These are phyloP conservation scores for Loriculus beryllinus DNA, from an alignment of 2,797 vertebrate genomes.

Conservation along the genomic window DNA sequence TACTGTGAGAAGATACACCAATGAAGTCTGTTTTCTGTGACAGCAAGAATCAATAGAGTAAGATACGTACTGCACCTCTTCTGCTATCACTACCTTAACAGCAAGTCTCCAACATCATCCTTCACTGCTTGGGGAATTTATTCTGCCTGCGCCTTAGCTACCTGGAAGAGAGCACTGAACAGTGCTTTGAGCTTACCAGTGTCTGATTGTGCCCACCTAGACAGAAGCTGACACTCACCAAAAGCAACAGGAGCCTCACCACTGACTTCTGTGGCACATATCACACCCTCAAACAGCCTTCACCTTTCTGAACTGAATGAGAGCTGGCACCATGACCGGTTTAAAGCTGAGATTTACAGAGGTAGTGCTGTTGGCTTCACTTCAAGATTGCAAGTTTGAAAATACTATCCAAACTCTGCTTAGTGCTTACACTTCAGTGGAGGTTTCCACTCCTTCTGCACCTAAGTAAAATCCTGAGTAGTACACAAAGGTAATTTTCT, in stretches of 20 bases:
- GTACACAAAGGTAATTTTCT: neutral
- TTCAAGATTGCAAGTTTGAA: neutral
- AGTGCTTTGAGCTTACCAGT: rapidly evolving
- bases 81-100: neutral
- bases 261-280: rapidly evolving
- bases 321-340: neutral
- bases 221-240: neutral
- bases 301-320: rapidly evolving
- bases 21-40: neutral
- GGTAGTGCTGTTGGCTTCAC: neutral
- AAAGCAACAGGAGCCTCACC: neutral
- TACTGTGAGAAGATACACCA: neutral
- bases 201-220: neutral
- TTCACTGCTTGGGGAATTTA: neutral
- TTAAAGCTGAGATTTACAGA: neutral
- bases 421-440: neutral
- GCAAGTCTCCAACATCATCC: neutral
- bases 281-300: neutral
- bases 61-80: neutral
- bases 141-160: rapidly evolving
- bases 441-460: neutral
- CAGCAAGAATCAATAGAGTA: neutral
- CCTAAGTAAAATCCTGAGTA: neutral
- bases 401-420: neutral
- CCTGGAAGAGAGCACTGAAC: neutral